A percentile compares a stretch with the other conserved stretches of the same genome.
Evolutionary conservation across 2,113 vertebrate species (phyloP).

Genomic region (Paramormyrops kingsleyae): DNA sequence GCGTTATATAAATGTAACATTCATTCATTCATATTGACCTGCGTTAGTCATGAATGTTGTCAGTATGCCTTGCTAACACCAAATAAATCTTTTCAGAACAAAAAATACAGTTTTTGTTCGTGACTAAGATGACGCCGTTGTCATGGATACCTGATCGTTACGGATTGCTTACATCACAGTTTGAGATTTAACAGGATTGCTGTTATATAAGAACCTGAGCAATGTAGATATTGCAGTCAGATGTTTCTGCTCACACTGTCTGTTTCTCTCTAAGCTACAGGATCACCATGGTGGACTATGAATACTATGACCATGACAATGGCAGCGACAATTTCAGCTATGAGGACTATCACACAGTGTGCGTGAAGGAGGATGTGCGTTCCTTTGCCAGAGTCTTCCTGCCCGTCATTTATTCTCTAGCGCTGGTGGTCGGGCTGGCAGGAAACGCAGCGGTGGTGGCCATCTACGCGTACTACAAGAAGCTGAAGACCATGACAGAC

Average conservation of each 20-base stretch:
- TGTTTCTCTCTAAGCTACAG: neutral
- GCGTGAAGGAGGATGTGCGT: constrained; percentile 75
- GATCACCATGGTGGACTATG: constrained; percentile 46
- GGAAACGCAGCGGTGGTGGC: constrained; percentile 76
- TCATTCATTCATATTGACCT: neutral
- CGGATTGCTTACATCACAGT: neutral
- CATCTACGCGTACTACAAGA: constrained; percentile 77
- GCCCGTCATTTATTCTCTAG: constrained; percentile 68
- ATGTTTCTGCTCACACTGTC: neutral
- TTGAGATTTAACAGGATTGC: neutral
- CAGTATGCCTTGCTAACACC: neutral
- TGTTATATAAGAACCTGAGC: neutral
- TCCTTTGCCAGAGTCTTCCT: constrained; percentile 74
- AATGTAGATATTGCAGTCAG: neutral
- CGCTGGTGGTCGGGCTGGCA: constrained; percentile 70
- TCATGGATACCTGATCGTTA: neutral
- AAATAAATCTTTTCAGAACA: neutral
- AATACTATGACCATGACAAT: constrained; percentile 58
- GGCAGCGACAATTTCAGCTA: constrained; percentile 64
- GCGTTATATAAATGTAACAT: neutral
- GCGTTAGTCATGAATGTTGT: neutral
- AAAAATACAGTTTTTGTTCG: neutral
- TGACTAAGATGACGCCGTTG: neutral
- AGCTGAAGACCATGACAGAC: constrained; percentile 71
- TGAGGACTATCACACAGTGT: constrained; percentile 66